Evolutionary conservation across 2,888 invertebrate genomes (phyloP).

Genomic region (Sicus ferrugineus): DNA sequence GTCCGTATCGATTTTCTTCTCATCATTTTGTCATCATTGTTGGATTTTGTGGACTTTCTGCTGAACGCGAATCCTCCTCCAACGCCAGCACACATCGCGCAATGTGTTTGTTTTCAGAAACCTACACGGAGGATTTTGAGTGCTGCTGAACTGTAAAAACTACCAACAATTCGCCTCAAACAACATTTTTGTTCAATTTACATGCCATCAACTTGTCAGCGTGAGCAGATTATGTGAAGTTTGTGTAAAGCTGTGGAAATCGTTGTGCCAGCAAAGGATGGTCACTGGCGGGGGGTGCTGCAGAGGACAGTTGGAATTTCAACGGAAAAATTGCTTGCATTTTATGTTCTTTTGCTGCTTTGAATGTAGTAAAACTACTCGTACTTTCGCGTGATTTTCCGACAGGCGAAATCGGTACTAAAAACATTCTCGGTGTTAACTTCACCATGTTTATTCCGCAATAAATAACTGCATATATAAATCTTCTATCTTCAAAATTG

Average conservation of each 20-base stretch:
- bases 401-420: too few species aligned
- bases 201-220: slow-evolving; percentile 7
- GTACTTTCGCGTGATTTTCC: too few species aligned
- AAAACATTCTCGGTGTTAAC: too few species aligned
- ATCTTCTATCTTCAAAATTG: too few species aligned
- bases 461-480: too few species aligned
- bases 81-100: background rate
- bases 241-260: background rate
- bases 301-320: slow-evolving; percentile 15
- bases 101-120: background rate
- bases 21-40: background rate
- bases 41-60: background rate
- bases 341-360: background rate
- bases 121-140: background rate
- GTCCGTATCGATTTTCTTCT: background rate
- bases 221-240: slow-evolving; percentile 9
- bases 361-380: too few species aligned
- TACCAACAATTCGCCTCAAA: background rate
- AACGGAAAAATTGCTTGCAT: background rate
- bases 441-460: too few species aligned
- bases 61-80: background rate
- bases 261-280: background rate
- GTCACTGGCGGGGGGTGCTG: background rate
- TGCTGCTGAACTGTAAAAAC: background rate
- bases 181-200: slow-evolving; percentile 3